Evolutionary conservation across 2,113 vertebrate genomes (phyloP).

Genomic region (Lepus europaeus): DNA sequence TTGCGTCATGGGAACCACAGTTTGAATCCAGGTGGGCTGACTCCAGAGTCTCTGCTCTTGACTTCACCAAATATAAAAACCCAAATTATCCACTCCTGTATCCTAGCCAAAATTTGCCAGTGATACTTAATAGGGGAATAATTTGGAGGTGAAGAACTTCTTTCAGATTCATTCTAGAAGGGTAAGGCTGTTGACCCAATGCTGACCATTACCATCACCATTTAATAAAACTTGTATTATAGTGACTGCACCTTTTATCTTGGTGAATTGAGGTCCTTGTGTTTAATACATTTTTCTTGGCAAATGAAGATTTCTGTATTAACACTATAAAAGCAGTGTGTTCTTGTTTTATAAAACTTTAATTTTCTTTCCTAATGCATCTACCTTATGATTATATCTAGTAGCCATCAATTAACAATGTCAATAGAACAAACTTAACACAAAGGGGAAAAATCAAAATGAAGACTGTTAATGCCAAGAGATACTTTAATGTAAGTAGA

Average conservation of each 20-base stretch:
- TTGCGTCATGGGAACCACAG: background rate
- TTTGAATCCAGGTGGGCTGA: slow-evolving; percentile 16
- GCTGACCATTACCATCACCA: slow-evolving; percentile 38
- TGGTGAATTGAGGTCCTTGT: slow-evolving; percentile 18
- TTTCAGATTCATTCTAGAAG: slow-evolving; percentile 34
- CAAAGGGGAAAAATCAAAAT: slow-evolving; percentile 36
- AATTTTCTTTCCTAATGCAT: slow-evolving; percentile 56
- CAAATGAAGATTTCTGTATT: slow-evolving; percentile 5
- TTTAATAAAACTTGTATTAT: slow-evolving; percentile 45
- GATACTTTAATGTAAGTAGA: slow-evolving; percentile 66
- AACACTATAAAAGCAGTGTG: slow-evolving; percentile 56
- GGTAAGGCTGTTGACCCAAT: background rate
- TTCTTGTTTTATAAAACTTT: slow-evolving; percentile 67
- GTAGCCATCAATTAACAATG: slow-evolving; percentile 69
- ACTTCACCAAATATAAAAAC: slow-evolving; percentile 31
- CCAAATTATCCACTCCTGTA: background rate
- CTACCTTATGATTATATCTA: slow-evolving; percentile 57
- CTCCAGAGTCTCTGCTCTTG: slow-evolving; percentile 19
- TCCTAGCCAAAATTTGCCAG: slow-evolving; percentile 28
- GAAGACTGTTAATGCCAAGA: slow-evolving; percentile 56
- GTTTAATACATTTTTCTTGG: slow-evolving; percentile 47
- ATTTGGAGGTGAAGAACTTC: slow-evolving; percentile 11
- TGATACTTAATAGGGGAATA: background rate
- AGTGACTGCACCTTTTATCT: slow-evolving; percentile 45
- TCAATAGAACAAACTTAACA: slow-evolving; percentile 70